Conservation (phyloP, 2,113 vertebrate species). For the Hiodon tergisus region DNA sequence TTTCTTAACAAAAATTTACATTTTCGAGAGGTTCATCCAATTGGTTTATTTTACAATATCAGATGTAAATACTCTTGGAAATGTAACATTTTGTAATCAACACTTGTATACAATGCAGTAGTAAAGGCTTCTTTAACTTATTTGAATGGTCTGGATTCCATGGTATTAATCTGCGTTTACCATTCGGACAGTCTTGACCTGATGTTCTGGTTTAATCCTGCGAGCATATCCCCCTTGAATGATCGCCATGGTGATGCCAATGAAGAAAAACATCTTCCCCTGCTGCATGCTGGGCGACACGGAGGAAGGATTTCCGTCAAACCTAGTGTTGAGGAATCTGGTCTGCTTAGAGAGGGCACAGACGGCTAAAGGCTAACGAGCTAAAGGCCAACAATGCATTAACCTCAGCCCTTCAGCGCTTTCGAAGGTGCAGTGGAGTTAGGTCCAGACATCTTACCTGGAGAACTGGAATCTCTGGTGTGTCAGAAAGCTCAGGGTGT, state of each 20-base stretch:
- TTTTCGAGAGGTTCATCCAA: too few species aligned
- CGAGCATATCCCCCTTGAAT: slow-evolving; percentile 89
- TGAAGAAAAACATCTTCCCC: slow-evolving; percentile 98
- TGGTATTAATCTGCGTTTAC: slow-evolving; percentile 51
- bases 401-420: neutral
- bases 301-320: neutral
- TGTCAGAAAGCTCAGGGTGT: slow-evolving; percentile 84
- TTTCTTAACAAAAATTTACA: too few species aligned
- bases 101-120: too few species aligned
- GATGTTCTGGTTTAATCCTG: slow-evolving; percentile 77
- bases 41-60: too few species aligned
- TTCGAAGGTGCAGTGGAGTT: neutral
- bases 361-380: too few species aligned
- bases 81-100: too few species aligned
- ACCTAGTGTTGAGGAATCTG: neutral
- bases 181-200: slow-evolving; percentile 72
- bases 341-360: too few species aligned
- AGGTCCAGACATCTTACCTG: slow-evolving; percentile 63
- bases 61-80: too few species aligned
- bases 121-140: too few species aligned
- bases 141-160: neutral
- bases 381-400: neutral
- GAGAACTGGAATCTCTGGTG: slow-evolving; percentile 92
- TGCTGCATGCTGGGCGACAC: slow-evolving; percentile 79
- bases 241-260: slow-evolving; percentile 88